Base-by-base conservation (phyloP, 2,797 vertebrate species). In the Capromys pilorides region DNA sequence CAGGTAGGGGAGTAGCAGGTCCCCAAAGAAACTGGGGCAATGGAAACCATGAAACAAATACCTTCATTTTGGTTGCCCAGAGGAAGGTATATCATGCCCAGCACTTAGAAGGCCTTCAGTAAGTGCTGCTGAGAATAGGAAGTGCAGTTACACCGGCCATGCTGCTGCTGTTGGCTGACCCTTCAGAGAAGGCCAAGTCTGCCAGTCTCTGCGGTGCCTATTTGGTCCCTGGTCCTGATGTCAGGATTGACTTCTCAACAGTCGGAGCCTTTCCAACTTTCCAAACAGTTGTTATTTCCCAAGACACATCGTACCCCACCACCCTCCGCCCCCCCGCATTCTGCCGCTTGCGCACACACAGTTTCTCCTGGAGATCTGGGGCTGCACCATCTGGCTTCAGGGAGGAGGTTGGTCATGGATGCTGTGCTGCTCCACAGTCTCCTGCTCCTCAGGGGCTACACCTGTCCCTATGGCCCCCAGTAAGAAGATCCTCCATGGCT, bases 311-410 rank as follows among this genome's bases (percentile, higher is more conserved):
- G 0, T 36, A 31, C 81, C 86, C 8, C 45, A 45, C 45, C 45
- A n/a, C n/a, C n/a, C n/a, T n/a, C 45, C 45, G 4, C 4, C n/a
- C 36, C 39, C 36, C 49, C 57, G 61, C 49, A 67, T 1, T 0
- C 36, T 8, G 31, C 39, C 11, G 73, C 78, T 75, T 18, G 3
- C 84, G 91, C 92, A 73, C 88, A 39, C 49, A 33, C 49, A 0
- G 57, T n/a, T 26, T 92, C 80, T 64, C 90, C 83, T 31, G 49
- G 24, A 88, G 45, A 33, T 62, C 79, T 84, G 83, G 73, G 59
- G 67, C 39, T 93, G 49, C 51, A 41, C 75, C 71, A 57, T 64
- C 86, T 91, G 90, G 86, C 61, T 93, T 69, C 83, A 57, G 82
- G 12, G 19, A 88, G 2, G 59, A n/a, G 26, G 67, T 36, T 8